phyloP scores from a whole-genome alignment of 1,140 invertebrate species.

The Leguminivora glycinivorella region DNA sequence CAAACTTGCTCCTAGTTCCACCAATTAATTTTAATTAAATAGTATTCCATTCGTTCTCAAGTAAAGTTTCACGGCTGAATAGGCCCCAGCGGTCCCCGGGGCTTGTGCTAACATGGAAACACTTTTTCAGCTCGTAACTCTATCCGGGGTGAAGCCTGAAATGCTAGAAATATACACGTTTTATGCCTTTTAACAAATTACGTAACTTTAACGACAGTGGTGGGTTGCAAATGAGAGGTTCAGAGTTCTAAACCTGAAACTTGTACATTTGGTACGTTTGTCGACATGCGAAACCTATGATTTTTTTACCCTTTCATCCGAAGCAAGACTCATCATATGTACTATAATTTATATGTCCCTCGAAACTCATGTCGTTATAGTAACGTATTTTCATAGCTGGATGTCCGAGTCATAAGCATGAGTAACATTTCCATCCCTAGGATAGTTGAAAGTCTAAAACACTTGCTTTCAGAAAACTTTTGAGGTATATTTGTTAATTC shows the following conservation, averaged over 20 bases:
- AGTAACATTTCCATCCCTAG: too few species aligned
- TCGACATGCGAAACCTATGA: too few species aligned
- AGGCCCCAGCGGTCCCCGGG: background rate
- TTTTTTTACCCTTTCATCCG: too few species aligned
- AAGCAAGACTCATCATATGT: too few species aligned
- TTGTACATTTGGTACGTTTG: too few species aligned
- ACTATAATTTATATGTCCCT: too few species aligned
- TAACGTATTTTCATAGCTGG: too few species aligned
- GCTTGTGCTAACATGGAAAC: background rate
- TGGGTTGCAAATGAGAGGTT: background rate
- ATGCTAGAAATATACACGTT: background rate
- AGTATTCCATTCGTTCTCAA: conserved; percentile 14
- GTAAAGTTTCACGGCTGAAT: background rate
- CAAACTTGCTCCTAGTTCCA: background rate
- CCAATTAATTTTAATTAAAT: conserved; percentile 6
- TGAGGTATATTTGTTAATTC: too few species aligned
- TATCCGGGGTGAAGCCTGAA: background rate
- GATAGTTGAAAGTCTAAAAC: too few species aligned
- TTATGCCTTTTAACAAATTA: background rate
- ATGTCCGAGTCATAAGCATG: too few species aligned
- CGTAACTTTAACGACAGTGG: background rate
- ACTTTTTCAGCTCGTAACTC: background rate
- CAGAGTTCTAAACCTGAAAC: background rate
- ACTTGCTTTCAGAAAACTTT: too few species aligned
- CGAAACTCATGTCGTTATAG: too few species aligned